phyloP scores from a whole-genome alignment of 2,888 invertebrate species.

The Anorthoa munda region DNA sequence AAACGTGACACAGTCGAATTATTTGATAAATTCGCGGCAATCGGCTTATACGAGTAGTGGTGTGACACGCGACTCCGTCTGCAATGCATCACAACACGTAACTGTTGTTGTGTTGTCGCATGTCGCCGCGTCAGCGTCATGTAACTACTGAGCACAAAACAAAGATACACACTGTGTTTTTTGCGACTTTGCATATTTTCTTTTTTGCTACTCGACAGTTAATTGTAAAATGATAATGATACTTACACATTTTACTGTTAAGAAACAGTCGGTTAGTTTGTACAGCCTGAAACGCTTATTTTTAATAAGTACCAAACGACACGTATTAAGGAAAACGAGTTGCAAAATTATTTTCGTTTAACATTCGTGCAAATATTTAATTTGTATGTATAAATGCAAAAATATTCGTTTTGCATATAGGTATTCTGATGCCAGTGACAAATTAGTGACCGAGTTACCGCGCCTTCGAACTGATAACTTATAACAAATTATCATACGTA shows the following conservation, averaged over 20 bases:
- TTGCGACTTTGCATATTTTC: background rate
- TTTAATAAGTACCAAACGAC: background rate
- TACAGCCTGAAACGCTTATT: background rate
- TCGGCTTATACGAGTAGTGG: constrained; percentile 35
- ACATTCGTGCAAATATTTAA: constrained; percentile 4
- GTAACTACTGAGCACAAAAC: background rate
- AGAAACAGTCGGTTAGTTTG: background rate
- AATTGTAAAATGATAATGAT: background rate
- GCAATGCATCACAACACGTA: constrained; percentile 41
- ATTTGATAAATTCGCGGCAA: constrained; percentile 74
- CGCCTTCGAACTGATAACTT: background rate
- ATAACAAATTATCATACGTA: background rate
- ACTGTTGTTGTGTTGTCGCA: constrained; percentile 6
- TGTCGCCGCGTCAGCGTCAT: background rate
- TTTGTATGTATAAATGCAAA: constrained; percentile 2
- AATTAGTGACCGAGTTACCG: background rate
- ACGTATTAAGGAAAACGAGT: constrained; percentile 1
- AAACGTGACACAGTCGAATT: constrained; percentile 75
- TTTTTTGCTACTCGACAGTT: background rate
- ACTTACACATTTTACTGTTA: background rate
- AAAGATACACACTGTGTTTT: background rate
- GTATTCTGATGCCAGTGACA: background rate
- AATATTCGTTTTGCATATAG: constrained; percentile 3
- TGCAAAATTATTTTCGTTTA: background rate
- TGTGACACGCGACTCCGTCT: constrained; percentile 48